phyloP scores from a whole-genome alignment of 2,797 vertebrate genomes.

The Diceros bicornis region DNA sequence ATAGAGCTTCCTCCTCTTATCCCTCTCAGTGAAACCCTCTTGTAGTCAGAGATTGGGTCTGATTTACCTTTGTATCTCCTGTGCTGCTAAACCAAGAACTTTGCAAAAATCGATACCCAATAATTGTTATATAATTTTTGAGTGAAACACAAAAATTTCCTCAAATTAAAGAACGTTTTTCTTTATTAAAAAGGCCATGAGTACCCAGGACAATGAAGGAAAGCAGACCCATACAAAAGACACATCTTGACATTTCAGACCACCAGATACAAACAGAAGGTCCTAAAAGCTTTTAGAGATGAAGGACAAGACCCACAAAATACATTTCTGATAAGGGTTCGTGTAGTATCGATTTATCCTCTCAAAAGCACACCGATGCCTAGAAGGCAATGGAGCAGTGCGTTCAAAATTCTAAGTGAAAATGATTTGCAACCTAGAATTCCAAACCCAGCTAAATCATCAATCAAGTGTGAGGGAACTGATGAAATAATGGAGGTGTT shows the following conservation, averaged over 20 bases:
- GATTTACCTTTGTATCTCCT: not conserved
- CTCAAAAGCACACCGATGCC: not conserved
- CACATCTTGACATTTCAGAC: not conserved
- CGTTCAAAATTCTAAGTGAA: conserved; percentile 46
- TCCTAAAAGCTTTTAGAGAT: conserved; percentile 1
- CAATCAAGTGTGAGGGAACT: not conserved
- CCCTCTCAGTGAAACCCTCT: not conserved
- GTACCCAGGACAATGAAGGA: not conserved
- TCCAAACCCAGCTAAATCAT: not conserved
- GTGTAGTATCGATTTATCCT: not conserved
- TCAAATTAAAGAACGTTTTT: conserved; percentile 13
- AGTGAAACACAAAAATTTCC: not conserved
- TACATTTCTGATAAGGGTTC: not conserved
- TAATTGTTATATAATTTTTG: not conserved
- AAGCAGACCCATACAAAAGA: not conserved
- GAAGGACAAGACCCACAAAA: not conserved
- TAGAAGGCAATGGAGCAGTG: not conserved
- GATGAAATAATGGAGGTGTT: not conserved
- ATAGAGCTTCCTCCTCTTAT: not conserved
- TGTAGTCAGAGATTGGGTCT: not conserved
- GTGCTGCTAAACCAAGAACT: not conserved
- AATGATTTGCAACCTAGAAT: not conserved
- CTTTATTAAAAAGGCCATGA: not conserved
- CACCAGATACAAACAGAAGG: not conserved
- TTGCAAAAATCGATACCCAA: not conserved